These are phyloP conservation scores for Lacerta viridis DNA, from an alignment of 2,797 vertebrate species.

Conservation along the genomic window DNA sequence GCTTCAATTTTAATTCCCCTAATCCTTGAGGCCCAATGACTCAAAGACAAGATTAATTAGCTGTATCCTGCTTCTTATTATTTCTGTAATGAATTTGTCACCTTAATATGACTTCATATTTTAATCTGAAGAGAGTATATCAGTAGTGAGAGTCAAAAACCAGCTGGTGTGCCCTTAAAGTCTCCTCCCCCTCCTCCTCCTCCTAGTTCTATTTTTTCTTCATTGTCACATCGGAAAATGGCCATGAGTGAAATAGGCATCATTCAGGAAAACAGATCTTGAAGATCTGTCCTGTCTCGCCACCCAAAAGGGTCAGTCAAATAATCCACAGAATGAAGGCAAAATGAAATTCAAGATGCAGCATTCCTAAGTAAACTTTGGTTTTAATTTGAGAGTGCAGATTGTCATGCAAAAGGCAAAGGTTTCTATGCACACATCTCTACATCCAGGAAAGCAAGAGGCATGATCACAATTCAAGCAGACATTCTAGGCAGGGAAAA, in stretches of 20 bases:
- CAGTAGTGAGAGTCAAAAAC: neutral
- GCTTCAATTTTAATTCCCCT: neutral
- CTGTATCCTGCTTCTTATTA: neutral
- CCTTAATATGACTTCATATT: neutral
- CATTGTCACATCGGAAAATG: neutral
- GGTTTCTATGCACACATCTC: too few relatives aligned
- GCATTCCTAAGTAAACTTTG: neutral
- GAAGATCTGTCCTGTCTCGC: neutral
- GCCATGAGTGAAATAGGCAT: neutral
- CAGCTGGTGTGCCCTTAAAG: neutral
- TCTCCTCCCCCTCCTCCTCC: neutral
- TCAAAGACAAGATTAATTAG: neutral
- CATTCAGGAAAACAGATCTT: neutral
- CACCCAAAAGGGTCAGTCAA: neutral
- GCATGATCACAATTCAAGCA: too few relatives aligned
- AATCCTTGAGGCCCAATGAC: neutral
- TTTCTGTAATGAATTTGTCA: neutral
- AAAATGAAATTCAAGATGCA: neutral
- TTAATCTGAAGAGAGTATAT: neutral
- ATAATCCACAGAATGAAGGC: neutral
- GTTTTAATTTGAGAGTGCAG: neutral
- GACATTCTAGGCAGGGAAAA: too few relatives aligned
- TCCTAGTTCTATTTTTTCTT: neutral
- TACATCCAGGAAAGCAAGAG: too few relatives aligned
- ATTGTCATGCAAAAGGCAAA: too few relatives aligned